Evolutionary conservation across 2,797 vertebrate genomes (phyloP).

Genomic region (Siniperca obscura): DNA sequence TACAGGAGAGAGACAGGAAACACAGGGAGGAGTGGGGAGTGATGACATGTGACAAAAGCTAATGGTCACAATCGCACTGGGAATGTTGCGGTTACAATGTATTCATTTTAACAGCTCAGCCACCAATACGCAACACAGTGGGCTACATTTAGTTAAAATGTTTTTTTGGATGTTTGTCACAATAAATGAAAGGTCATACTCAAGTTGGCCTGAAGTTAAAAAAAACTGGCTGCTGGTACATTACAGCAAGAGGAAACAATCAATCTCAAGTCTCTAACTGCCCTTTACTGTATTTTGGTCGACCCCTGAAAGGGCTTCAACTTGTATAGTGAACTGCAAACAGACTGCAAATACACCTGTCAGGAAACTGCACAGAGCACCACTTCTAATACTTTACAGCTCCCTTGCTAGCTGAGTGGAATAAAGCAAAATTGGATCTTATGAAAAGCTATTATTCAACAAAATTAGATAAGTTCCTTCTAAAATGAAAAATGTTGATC

Average conservation of each 20-base stretch:
- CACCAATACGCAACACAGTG: neutral
- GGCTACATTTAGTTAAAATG: neutral
- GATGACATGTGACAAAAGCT: neutral
- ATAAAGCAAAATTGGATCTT: slow-evolving; percentile 22
- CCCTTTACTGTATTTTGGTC: slow-evolving; percentile 14
- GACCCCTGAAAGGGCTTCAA: neutral
- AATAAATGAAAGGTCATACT: slow-evolving; percentile 7
- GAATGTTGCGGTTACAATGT: neutral
- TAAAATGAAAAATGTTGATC: slow-evolving; percentile 25
- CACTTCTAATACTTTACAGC: slow-evolving; percentile 6
- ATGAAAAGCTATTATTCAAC: slow-evolving; percentile 38
- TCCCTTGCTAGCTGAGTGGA: neutral
- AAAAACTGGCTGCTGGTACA: neutral
- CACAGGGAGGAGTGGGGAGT: neutral
- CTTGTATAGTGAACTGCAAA: neutral
- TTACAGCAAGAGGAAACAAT: neutral
- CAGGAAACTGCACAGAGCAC: neutral
- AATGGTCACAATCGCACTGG: neutral
- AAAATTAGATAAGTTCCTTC: slow-evolving; percentile 11
- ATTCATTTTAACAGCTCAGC: neutral
- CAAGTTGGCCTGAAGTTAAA: neutral
- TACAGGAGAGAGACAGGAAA: neutral
- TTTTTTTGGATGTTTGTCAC: neutral
- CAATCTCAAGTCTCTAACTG: neutral
- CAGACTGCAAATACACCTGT: neutral